phyloP scores from a whole-genome alignment of 2,113 vertebrate genomes.

The Ceyx cyanopectus region DNA sequence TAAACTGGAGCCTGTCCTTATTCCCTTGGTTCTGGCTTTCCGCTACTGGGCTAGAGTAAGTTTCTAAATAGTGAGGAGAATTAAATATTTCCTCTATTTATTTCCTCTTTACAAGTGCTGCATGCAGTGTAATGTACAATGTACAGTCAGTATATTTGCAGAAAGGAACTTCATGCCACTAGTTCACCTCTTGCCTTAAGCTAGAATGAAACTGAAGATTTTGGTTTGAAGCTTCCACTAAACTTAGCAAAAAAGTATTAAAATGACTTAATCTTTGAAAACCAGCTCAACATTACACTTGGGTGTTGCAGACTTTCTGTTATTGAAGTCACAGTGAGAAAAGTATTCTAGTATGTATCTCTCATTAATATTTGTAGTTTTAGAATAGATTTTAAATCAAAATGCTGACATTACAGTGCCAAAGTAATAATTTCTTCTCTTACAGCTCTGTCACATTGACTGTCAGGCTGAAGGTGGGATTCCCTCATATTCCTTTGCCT shows the following conservation, averaged over 20 bases:
- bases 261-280: not conserved
- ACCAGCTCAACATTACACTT: not conserved
- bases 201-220: not conserved
- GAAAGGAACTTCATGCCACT: not conserved
- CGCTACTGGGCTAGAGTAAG: conserved; percentile 96
- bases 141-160: not conserved
- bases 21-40: conserved; percentile 94
- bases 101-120: not conserved
- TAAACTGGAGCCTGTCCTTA: conserved; percentile 90
- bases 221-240: not conserved
- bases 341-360: not conserved
- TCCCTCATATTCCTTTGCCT: conserved; percentile 95
- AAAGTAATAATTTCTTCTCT: conserved; percentile 28
- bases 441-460: conserved; percentile 94
- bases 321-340: not conserved
- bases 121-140: not conserved
- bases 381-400: not conserved
- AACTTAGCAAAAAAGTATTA: not conserved
- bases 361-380: not conserved
- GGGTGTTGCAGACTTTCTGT: not conserved
- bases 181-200: not conserved
- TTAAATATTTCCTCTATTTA: not conserved
- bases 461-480: conserved; percentile 97
- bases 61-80: not conserved
- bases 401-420: not conserved